Conservation (phyloP, 1,140 invertebrate species). For the Psilanteris sp. region DNA sequence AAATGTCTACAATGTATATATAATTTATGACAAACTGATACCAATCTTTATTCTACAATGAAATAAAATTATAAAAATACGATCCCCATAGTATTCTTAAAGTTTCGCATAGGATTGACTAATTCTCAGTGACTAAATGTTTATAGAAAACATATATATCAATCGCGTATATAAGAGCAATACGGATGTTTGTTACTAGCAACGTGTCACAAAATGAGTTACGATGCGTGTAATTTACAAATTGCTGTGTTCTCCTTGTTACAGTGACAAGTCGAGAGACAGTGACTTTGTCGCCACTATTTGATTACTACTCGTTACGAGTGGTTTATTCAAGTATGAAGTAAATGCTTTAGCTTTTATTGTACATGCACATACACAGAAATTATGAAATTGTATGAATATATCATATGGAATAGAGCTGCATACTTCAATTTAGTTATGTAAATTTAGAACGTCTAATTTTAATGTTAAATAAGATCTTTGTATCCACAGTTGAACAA, state of each 20-base stretch:
- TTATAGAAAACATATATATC: slow-evolving; percentile 2
- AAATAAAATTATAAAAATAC: too few relatives aligned
- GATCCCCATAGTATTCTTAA: too few relatives aligned
- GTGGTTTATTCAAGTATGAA: slow-evolving; percentile 49
- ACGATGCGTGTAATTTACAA: slow-evolving; percentile 59
- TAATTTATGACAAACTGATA: too few relatives aligned
- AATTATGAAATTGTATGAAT: slow-evolving; percentile 43
- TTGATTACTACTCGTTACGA: slow-evolving; percentile 59
- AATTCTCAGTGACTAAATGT: too few relatives aligned
- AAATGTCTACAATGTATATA: too few relatives aligned
- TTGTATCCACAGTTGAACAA: slow-evolving; percentile 3
- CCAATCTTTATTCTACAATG: too few relatives aligned
- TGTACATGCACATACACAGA: slow-evolving; percentile 17
- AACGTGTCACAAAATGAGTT: slow-evolving; percentile 40
- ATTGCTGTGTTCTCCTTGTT: slow-evolving; percentile 49
- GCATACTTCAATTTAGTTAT: slow-evolving; percentile 31
- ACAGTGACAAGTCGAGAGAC: slow-evolving; percentile 39
- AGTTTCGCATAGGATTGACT: too few relatives aligned
- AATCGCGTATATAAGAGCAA: not conserved
- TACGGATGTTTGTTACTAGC: slow-evolving; percentile 34
- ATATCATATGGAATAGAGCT: slow-evolving; percentile 6
- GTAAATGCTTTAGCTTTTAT: slow-evolving; percentile 39
- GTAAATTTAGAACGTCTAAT: slow-evolving; percentile 35
- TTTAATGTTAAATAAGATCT: slow-evolving; percentile 30
- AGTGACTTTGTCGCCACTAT: slow-evolving; percentile 51